A percentile compares a stretch with the other conserved stretches of the same genome.
These are phyloP conservation scores for Pantherophis vulpinus DNA, from an alignment of 2,797 vertebrate species.

Conservation along the genomic window DNA sequence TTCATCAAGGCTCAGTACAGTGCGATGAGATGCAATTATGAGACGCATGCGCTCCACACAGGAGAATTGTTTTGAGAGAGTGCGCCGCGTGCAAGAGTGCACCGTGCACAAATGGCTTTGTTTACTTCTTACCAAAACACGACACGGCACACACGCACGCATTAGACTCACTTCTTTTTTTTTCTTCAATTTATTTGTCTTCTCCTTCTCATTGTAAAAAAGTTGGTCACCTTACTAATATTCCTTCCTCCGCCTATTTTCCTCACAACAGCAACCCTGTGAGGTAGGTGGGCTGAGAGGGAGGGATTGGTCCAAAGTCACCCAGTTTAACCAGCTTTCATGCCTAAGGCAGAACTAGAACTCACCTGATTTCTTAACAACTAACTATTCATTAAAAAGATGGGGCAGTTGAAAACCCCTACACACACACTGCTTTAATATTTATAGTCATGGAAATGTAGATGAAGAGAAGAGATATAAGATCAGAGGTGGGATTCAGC, in stretches of 20 bases:
- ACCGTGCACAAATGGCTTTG: too few relatives aligned
- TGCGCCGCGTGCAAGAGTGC: too few relatives aligned
- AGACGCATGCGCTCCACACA: too few relatives aligned
- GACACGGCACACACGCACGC: too few relatives aligned
- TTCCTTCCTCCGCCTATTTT: not conserved
- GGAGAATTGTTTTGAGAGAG: too few relatives aligned
- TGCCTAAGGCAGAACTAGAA: not conserved
- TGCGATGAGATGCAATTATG: too few relatives aligned
- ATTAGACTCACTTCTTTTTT: too few relatives aligned
- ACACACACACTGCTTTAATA: not conserved
- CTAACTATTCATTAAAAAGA: not conserved
- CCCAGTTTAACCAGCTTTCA: not conserved
- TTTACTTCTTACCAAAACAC: too few relatives aligned
- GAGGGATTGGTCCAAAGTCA: not conserved
- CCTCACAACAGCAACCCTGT: not conserved
- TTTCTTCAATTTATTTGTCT: too few relatives aligned
- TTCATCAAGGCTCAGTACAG: too few relatives aligned
- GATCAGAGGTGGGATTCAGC: not conserved
- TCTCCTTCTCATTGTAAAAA: too few relatives aligned
- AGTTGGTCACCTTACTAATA: too few relatives aligned
- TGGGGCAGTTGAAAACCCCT: not conserved
- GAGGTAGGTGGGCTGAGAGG: not conserved
- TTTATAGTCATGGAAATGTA: not conserved
- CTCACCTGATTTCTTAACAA: not conserved
- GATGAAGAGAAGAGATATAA: not conserved